A percentile compares a stretch with the other conserved stretches of the same genome.
Conservation (phyloP, 2,888 invertebrate genomes). For the Ferrisia virgata region DNA sequence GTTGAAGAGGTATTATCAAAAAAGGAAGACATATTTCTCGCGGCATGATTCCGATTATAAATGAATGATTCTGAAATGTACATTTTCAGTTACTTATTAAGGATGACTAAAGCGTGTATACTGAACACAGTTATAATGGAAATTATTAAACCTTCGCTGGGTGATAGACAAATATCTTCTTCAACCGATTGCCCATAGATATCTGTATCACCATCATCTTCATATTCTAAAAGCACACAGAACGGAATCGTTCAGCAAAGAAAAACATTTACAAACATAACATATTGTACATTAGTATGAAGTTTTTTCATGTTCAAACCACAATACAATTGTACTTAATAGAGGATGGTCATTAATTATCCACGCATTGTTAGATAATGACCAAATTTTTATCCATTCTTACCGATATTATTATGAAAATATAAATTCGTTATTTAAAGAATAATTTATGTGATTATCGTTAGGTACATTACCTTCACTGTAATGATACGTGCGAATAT, state of each 20-base stretch:
- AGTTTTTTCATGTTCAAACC: background rate
- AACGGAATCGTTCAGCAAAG: too few relatives aligned
- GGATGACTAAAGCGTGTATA: background rate
- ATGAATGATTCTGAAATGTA: constrained; percentile 59
- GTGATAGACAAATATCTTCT: constrained; percentile 81
- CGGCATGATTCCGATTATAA: constrained; percentile 67
- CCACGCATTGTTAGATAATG: background rate
- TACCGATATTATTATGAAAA: background rate
- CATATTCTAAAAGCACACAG: constrained; percentile 46
- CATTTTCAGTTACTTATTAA: background rate
- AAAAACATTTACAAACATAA: background rate
- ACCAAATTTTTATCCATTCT: background rate
- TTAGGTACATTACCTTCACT: background rate
- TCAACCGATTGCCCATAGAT: constrained; percentile 92
- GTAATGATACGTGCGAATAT: background rate
- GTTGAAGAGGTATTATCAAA: constrained; percentile 53
- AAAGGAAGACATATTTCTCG: constrained; percentile 65
- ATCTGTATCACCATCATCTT: constrained; percentile 87
- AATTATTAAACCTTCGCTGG: constrained; percentile 67
- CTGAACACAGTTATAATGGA: too few relatives aligned
- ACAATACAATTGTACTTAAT: background rate
- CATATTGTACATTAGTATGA: too few relatives aligned
- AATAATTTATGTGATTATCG: background rate
- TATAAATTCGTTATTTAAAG: background rate
- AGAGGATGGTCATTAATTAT: background rate